Evolutionary conservation across 2,888 invertebrate species (phyloP), one percentile per base, ranked within the genome.

Genomic region (Plebejus anna): DNA sequence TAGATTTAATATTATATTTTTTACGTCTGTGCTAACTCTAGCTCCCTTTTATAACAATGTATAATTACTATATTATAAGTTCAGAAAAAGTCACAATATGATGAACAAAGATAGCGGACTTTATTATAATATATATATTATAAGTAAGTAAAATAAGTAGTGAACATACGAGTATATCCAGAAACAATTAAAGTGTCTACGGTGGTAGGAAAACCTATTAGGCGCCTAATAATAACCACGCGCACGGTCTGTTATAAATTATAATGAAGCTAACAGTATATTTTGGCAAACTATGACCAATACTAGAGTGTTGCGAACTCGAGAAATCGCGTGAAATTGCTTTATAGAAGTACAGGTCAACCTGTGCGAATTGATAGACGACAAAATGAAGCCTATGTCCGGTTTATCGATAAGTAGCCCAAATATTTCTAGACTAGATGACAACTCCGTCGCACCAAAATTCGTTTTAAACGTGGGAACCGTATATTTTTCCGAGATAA

Each of bases 291-390:
- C 61, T 61, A 61, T 61, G 28, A 61, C 61, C 61, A 61, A 61
- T 61, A 11, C 28, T 4, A 22, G 61, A 61, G 61, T 61, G 61
- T 61, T 61, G 61, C 61, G 61, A 61, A 61, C 61, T 61, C 9
- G 28, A 3, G 28, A 61, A 61, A 22, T 61, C 28, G 61, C 61
- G 61, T 61, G 61, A 61, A 61, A 61, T 61, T 61, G 61, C 61
- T 61, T 61, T 28, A 61, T 61, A 9, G 61, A 28, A 59, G 7
- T 55, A 28, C 28, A 61, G 61, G 61, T 61, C 61, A 28, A 61
- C 61, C 61, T 61, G 61, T 28, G 61, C 61, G 61, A 61, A 61
- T 61, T 28, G 22, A 22, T 28, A 4, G 61, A 9, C 28, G 61
- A 61, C 61, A 11, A 11, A 61, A 28, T 61, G 61, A 28, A 2